Evolutionary conservation across 2,888 invertebrate genomes (phyloP), one percentile per base, ranked within the genome.

Genomic region (Desoria tigrina): DNA sequence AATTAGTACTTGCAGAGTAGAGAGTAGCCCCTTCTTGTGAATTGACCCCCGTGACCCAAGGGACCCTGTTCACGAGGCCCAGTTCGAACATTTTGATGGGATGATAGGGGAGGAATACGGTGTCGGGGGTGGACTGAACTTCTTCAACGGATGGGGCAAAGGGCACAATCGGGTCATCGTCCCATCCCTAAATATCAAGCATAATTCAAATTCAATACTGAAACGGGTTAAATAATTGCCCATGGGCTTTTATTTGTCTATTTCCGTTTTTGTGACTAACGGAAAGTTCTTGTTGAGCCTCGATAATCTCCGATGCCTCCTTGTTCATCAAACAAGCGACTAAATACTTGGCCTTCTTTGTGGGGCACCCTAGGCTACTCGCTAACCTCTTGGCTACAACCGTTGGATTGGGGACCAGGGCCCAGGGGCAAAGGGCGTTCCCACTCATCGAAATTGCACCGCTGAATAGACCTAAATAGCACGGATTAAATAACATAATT

Each of bases 301-400:
- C 66, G 39, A 72, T 61, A 45, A 74, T 68, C 26, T 74, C 74
- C 23, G 28, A 65, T 2, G 64, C 63, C 11, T 66, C 66, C 42
- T 74, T 74, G 18, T 69, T 70, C 67, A 68, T 70, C n/a, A 74
- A 42, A 49, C 74, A 74, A 16, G 70, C 70, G 7, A 71, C 63
- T 0, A 74, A 39, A 54, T 74, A 66, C 24, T 66, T 61, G 1
- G 68, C 60, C 18, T 68, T 67, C 16, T 65, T 67, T 4, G 70
- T 69, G 2, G 72, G 70, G 37, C 74, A 74, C 18, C 65, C 68
- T 49, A 74, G 59, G 18, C 61, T 61, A 32, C 32, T 58, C 18
- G 61, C 67, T 4, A 74, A 50, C 54, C 68, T 63, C 45, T 66
- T 66, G 0, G 67, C 67, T 11, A 74, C 74, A 27, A 27, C 65